Base-by-base conservation (phyloP, 2,797 vertebrate species). In the Amniataba percoides region DNA sequence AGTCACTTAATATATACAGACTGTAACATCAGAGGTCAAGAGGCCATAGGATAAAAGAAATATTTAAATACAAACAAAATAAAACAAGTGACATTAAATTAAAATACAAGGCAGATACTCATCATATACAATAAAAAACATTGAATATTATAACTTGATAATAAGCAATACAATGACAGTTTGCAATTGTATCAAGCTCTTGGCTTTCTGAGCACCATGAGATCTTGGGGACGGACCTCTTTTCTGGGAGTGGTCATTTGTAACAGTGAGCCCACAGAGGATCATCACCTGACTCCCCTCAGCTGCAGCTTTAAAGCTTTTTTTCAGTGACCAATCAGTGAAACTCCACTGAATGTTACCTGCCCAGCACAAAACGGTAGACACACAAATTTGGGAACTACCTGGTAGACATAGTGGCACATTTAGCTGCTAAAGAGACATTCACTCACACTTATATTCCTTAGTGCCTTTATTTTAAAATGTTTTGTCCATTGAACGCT, bases 371-470 rank as follows among this genome's bases (percentile, higher is more conserved):
- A 0, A 49, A 70, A 16, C 36, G 12, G 13, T 45, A 23, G 36
- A 73, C 19, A 43, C 57, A 34, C 12, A 0, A 7, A 46, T 39
- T 31, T 36, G 31, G 36, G 19, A 11, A 40, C 6, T 31, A 23
- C n/a, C 46, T 3, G 23, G 16, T 36, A 16, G 39, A 39, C 48
- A 57, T 36, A 36, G 34, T 36, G 34, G 34, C 6, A 23, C 43
- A 42, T 49, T 74, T 49, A 31, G 15, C 51, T 16, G 12, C 60
- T 48, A n/a, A 49, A 48, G 45, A 67, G 36, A 55, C 14, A 59
- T 11, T 36, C 34, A 36, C 34, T 36, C 8, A 36, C 34, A 36
- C 34, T 36, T 36, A 36, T 7, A 36, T 36, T 36, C 4, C 8
- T 36, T 36, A 21, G 57, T n/a, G 34, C 12, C 7, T 46, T 11